A percentile compares a stretch with the other conserved stretches of the same genome.
These are phyloP conservation scores for Belgica antarctica DNA, from an alignment of 2,888 invertebrate genomes.

Conservation along the genomic window DNA sequence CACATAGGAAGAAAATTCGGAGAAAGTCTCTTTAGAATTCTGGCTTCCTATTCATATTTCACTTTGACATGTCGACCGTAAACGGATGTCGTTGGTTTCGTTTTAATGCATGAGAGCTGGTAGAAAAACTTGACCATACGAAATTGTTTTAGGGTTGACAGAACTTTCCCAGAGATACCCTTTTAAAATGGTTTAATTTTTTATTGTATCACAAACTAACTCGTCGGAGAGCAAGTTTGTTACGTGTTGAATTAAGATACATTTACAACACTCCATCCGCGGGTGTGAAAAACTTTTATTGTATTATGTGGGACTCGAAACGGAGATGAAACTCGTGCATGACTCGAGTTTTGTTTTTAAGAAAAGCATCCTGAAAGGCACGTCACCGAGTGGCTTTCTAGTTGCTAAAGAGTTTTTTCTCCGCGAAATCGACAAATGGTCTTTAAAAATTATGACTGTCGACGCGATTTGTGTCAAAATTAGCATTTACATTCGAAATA, in stretches of 20 bases:
- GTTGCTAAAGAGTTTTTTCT: neutral
- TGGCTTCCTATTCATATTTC: too few species aligned
- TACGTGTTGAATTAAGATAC: neutral
- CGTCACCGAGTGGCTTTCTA: neutral
- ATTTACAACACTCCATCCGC: neutral
- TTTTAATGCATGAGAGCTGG: too few species aligned
- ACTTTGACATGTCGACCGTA: too few species aligned
- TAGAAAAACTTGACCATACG: too few species aligned
- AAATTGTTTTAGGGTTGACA: too few species aligned
- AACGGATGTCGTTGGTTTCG: too few species aligned
- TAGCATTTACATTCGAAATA: constrained; percentile 7
- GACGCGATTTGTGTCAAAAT: constrained; percentile 20
- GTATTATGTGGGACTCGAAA: neutral
- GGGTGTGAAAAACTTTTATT: neutral
- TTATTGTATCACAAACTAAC: too few species aligned
- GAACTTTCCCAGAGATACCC: too few species aligned
- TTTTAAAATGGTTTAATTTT: too few species aligned
- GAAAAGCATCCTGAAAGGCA: constrained; percentile 13
- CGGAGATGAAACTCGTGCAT: neutral
- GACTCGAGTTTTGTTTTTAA: neutral
- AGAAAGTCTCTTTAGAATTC: too few species aligned
- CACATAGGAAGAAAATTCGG: too few species aligned
- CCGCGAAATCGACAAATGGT: neutral
- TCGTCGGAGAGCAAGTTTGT: too few species aligned
- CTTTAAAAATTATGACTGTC: neutral